Evolutionary conservation across 2,797 vertebrate genomes (phyloP).

Genomic region (Neosilurus hyrtlii): DNA sequence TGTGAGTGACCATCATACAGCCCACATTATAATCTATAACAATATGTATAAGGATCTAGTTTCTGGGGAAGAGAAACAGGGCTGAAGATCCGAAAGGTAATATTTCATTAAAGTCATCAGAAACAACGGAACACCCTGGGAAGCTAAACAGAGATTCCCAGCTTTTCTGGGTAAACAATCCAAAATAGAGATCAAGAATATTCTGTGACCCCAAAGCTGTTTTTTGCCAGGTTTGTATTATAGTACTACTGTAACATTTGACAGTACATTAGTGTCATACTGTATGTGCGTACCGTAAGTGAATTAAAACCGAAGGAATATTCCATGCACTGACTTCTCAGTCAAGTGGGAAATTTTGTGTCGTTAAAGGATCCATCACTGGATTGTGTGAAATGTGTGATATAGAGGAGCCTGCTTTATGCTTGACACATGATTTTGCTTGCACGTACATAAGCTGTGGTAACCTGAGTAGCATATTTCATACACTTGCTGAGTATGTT

Average conservation of each 20-base stretch:
- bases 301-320: background rate
- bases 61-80: background rate
- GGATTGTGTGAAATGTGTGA: background rate
- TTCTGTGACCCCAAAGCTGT: background rate
- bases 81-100: background rate
- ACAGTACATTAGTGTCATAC: background rate
- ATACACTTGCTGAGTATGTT: background rate
- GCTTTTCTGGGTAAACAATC: no score
- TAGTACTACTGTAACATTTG: background rate
- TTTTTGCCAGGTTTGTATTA: background rate
- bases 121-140: background rate
- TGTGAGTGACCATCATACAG: constrained; percentile 13
- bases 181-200: background rate
- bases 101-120: background rate
- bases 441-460: background rate
- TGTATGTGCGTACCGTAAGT: background rate
- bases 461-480: background rate
- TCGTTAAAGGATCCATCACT: background rate
- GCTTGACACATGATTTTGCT: background rate
- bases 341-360: background rate
- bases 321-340: background rate
- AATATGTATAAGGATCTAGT: background rate
- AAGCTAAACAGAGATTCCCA: background rate
- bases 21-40: background rate
- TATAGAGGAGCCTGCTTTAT: background rate